These are phyloP conservation scores for Periophthalmodon schlosseri DNA, from an alignment of 2,113 vertebrate species.

Conservation along the genomic window DNA sequence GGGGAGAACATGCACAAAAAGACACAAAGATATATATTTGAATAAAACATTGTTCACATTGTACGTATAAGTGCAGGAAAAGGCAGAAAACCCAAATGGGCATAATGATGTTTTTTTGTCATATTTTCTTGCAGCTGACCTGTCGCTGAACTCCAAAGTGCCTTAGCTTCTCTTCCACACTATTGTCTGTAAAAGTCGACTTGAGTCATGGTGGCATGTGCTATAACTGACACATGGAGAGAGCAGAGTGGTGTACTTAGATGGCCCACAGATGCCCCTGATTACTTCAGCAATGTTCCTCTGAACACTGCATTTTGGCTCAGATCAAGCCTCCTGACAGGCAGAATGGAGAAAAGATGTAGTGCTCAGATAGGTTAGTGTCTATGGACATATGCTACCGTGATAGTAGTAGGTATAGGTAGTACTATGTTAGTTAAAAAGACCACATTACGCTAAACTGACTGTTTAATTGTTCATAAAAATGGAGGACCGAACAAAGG, in stretches of 20 bases:
- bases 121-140: slow-evolving; percentile 20
- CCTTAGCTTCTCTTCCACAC: slow-evolving; percentile 17
- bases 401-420: not conserved
- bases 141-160: slow-evolving; percentile 30
- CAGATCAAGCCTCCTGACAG: slow-evolving; percentile 53
- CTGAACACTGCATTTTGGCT: slow-evolving; percentile 47
- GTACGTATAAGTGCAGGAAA: too few relatives aligned
- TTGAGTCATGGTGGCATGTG: slow-evolving; percentile 3
- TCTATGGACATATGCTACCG: slow-evolving; percentile 7
- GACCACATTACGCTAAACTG: not conserved
- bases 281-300: slow-evolving; percentile 50
- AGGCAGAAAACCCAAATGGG: not conserved
- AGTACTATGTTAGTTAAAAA: too few relatives aligned
- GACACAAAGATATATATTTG: too few relatives aligned
- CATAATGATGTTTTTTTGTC: not conserved
- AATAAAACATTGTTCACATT: too few relatives aligned
- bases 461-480: not conserved
- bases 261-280: slow-evolving; percentile 50
- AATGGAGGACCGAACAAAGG: not conserved
- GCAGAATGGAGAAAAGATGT: slow-evolving; percentile 44
- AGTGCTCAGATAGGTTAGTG: slow-evolving; percentile 27
- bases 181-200: slow-evolving; percentile 2
- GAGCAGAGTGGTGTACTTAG: slow-evolving; percentile 25
- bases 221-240: slow-evolving; percentile 20
- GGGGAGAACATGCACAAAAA: too few relatives aligned